These are phyloP conservation scores for Protodeltote pygarga DNA, from an alignment of 2,888 invertebrate species.

Conservation along the genomic window DNA sequence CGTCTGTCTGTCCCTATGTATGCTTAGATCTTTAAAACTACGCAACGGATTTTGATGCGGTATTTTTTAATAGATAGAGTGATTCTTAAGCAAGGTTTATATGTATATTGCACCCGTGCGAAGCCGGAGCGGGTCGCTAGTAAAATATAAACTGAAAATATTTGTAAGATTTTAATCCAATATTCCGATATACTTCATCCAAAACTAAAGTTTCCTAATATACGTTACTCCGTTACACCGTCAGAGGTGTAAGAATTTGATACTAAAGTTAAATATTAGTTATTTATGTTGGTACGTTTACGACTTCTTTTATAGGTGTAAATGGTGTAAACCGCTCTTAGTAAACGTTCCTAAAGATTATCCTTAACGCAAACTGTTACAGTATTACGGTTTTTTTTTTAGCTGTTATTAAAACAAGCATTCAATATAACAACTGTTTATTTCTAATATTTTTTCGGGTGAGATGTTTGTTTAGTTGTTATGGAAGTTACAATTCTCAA, in stretches of 20 bases:
- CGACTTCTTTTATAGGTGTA: constrained; percentile 15
- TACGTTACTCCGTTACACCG: constrained; percentile 8
- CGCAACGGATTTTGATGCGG: too few species aligned
- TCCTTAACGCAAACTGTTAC: constrained; percentile 18
- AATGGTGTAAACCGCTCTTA: constrained; percentile 18
- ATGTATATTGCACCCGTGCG: too few species aligned
- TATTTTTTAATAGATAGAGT: too few species aligned
- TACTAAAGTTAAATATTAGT: constrained; percentile 30
- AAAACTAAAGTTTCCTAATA: background rate
- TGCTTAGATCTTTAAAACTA: too few species aligned
- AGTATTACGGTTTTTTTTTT: constrained; percentile 14
- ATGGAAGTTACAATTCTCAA: too few species aligned
- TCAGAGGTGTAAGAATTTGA: constrained; percentile 13
- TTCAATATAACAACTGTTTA: background rate
- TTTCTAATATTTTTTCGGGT: too few species aligned
- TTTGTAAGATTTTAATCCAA: too few species aligned
- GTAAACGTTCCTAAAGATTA: constrained; percentile 19
- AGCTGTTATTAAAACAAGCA: constrained; percentile 3
- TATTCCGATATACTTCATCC: constrained; percentile 21
- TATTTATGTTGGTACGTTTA: constrained; percentile 29
- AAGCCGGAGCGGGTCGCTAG: too few species aligned
- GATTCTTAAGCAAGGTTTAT: too few species aligned
- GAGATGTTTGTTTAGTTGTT: too few species aligned
- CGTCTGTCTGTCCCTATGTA: too few species aligned
- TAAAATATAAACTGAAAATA: background rate